Percentiles rank a stretch among this genome's conserved stretches.
Conservation (phyloP, 2,113 vertebrate species). For the Setophaga kirtlandii region DNA sequence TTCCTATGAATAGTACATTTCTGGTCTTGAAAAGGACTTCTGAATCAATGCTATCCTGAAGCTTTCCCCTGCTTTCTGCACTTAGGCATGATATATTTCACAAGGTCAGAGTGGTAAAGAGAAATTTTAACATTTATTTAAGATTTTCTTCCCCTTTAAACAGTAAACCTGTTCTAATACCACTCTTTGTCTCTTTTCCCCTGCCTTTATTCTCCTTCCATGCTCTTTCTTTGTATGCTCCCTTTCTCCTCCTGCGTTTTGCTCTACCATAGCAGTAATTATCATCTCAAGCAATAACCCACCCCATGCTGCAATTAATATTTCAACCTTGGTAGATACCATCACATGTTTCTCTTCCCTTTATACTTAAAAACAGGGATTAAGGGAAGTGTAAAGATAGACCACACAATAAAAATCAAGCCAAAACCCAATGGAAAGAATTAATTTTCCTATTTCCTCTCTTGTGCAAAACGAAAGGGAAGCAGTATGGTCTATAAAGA, state of each 20-base stretch:
- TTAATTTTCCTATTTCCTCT: not conserved
- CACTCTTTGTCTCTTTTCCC: not conserved
- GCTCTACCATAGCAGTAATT: not conserved
- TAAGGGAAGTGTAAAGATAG: not conserved
- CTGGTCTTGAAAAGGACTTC: not conserved
- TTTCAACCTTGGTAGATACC: not conserved
- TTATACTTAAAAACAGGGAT: not conserved
- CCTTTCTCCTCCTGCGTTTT: not conserved
- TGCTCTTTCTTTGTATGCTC: not conserved
- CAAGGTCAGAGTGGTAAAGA: not conserved
- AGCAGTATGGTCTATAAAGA: not conserved
- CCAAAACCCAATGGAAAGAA: not conserved
- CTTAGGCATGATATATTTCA: not conserved
- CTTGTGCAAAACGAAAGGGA: not conserved
- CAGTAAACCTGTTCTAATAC: not conserved
- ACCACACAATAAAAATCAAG: not conserved
- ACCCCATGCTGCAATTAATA: not conserved
- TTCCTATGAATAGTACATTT: not conserved
- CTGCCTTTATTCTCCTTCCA: not conserved
- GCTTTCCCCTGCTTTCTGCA: not conserved
- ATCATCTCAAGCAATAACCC: not conserved
- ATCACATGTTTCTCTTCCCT: not conserved
- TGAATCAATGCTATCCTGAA: not conserved
- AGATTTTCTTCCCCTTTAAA: not conserved
- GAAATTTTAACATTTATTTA: not conserved